Evolutionary conservation across 2,797 vertebrate species (phyloP), one percentile per base, ranked within the genome.

Genomic region (Ispidina picta): DNA sequence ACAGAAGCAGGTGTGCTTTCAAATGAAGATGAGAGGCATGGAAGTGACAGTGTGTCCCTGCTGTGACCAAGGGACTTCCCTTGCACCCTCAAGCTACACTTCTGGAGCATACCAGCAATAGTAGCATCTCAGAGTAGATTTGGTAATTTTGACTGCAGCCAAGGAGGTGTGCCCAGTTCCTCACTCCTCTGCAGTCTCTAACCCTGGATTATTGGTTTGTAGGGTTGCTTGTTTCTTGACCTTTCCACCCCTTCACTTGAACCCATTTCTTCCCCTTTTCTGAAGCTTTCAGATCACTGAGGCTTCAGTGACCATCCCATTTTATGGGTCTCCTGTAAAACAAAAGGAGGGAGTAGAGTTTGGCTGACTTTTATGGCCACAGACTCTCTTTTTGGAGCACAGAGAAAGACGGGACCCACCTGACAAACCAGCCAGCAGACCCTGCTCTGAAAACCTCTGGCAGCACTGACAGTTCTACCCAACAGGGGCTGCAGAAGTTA

Each of bases 81-180:
- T 3, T 17, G 5, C 15, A 6, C 1, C 1, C 11, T 14, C 7
- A 22, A 41, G 20, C 51, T 58, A 25, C 14, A 2, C 7, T 60
- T 16, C 41, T 8, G 4, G 84, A 78, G n/a, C 37, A 64, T 17
- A 23, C 7, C 19, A 9, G 39, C 2, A 3, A 10, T 33, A 2
- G 11, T 20, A 44, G 39, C 12, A 12, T n/a, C 59, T 28, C 12
- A 4, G 37, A 48, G 23, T 73, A 13, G 20, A 31, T 58, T n/a
- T 35, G 41, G 3, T 48, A 10, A 48, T 72, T 29, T 68, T 74
- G 43, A n/a, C 9, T 5, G 1, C 25, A 37, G 28, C 19, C 15
- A 20, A 41, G 73, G 48, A 72, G 17, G 10, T 65, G 16, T 28
- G 16, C 60, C 8, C 23, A 23, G 16, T 33, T 68, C 54, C 12